Conservation (phyloP, 2,797 vertebrate species). For the Enoplosus armatus region DNA sequence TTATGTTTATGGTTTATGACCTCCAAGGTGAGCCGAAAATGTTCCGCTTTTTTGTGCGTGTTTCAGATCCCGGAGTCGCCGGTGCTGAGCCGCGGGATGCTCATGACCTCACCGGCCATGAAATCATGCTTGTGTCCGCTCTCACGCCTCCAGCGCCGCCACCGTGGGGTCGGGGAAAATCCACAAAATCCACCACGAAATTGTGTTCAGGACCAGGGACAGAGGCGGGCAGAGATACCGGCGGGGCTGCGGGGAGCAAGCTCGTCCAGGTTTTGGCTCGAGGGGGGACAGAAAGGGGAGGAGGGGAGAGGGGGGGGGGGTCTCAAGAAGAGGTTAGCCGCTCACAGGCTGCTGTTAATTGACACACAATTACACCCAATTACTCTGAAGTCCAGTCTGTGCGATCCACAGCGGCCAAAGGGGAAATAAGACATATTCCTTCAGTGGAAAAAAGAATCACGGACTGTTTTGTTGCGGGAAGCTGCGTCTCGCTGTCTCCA, state of each 20-base stretch:
- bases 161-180: constrained; percentile 35
- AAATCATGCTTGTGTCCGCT: constrained; percentile 70
- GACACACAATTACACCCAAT: constrained; percentile 68
- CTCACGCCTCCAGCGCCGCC: constrained; percentile 49
- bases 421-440: constrained; percentile 67
- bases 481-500: constrained; percentile 60
- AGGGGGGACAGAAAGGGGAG: neutral
- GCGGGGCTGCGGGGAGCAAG: constrained; percentile 47
- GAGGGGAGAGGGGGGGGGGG: neutral
- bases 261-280: constrained; percentile 52
- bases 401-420: constrained; percentile 65
- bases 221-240: constrained; percentile 51
- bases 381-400: constrained; percentile 68
- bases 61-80: constrained; percentile 72
- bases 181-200: constrained; percentile 60
- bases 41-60: constrained; percentile 52
- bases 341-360: constrained; percentile 64
- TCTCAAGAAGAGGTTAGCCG: constrained; percentile 30
- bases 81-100: constrained; percentile 66
- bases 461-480: constrained; percentile 12
- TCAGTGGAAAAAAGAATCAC: constrained; percentile 27
- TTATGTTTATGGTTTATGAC: constrained; percentile 68
- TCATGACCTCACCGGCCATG: constrained; percentile 78
- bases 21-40: constrained; percentile 79
- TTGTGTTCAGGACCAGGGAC: constrained; percentile 74